These are phyloP conservation scores for Latrodectus geometricus DNA, from an alignment of 1,140 invertebrate species.

Conservation along the genomic window DNA sequence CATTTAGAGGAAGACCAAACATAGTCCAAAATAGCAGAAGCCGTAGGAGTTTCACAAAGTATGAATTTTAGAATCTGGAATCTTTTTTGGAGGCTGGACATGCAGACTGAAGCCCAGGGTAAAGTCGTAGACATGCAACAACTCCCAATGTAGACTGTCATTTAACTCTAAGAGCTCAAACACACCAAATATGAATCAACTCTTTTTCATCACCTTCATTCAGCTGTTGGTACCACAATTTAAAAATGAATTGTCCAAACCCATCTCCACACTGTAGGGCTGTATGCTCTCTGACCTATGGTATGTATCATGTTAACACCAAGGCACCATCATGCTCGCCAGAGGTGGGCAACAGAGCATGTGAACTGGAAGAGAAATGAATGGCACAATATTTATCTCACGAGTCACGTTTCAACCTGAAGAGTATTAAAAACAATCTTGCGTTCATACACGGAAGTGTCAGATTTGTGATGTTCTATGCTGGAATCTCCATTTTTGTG, in stretches of 20 bases:
- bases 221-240: neutral
- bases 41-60: neutral
- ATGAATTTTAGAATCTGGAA: neutral
- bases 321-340: neutral
- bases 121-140: neutral
- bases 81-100: neutral
- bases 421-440: too few relatives aligned
- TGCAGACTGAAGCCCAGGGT: neutral
- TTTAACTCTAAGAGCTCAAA: neutral
- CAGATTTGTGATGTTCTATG: neutral
- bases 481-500: neutral
- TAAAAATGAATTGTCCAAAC: neutral
- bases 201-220: neutral
- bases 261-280: neutral
- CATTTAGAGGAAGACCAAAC: neutral
- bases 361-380: neutral
- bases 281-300: neutral
- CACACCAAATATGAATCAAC: neutral
- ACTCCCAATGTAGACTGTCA: neutral
- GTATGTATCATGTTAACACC: neutral
- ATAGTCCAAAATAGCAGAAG: neutral
- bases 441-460: neutral
- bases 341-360: neutral
- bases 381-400: neutral
- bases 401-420: neutral